These are phyloP conservation scores for Oreochromis mossambicus DNA, from an alignment of 2,797 vertebrate genomes.

Conservation along the genomic window DNA sequence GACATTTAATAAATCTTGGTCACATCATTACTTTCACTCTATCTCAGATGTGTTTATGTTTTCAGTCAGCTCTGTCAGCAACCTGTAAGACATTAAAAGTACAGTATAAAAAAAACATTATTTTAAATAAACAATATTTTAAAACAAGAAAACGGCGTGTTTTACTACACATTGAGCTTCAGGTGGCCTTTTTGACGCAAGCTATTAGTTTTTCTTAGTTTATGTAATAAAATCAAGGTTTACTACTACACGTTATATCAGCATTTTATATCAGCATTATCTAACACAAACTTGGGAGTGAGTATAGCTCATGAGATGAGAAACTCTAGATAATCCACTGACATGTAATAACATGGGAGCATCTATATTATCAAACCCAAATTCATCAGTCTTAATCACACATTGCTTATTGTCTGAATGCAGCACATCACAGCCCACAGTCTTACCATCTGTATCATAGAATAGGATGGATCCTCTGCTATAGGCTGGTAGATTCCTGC, in stretches of 20 bases:
- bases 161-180: background rate
- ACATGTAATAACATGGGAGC: no score
- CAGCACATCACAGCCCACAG: background rate
- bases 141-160: accelerated
- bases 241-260: accelerated
- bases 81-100: background rate
- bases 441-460: background rate
- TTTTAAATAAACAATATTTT: background rate
- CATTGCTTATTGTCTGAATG: background rate
- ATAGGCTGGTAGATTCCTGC: background rate
- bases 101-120: background rate
- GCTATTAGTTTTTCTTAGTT: background rate
- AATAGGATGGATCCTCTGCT: background rate
- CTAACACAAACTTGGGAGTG: no score
- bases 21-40: no score
- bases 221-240: background rate
- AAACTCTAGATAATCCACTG: no score
- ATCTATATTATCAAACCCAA: background rate
- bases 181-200: background rate
- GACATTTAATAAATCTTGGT: no score
- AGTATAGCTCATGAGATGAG: no score
- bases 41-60: no score
- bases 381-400: background rate
- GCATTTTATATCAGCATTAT: background rate
- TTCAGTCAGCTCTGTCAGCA: background rate